phyloP scores from a whole-genome alignment of 2,113 vertebrate genomes.

The Actenoides lindsayi region DNA sequence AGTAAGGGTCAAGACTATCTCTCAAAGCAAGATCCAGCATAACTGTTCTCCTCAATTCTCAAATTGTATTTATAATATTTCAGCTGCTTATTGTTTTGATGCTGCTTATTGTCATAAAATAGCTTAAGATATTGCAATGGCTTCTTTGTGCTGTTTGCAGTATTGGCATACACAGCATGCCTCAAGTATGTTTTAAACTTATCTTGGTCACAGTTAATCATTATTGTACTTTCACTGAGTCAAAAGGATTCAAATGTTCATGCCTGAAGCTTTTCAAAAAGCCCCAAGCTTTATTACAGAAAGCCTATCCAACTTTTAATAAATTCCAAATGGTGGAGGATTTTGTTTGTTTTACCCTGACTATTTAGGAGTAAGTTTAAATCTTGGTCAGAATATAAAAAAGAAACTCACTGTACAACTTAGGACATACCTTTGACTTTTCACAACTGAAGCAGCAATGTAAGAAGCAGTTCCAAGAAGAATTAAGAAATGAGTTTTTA shows the following conservation, averaged over 20 bases:
- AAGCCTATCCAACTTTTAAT: neutral
- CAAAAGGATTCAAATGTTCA: neutral
- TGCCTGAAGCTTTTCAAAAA: neutral
- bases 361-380: neutral
- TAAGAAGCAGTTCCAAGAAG: neutral
- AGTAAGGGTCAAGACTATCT: neutral
- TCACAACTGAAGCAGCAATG: neutral
- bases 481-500: neutral
- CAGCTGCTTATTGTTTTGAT: neutral
- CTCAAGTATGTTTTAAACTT: neutral
- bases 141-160: neutral
- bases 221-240: neutral
- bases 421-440: neutral
- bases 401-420: neutral
- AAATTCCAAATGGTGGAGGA: neutral
- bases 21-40: neutral
- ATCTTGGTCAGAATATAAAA: neutral
- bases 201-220: neutral
- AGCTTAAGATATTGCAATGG: neutral
- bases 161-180: neutral
- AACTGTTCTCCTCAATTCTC: neutral
- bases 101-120: neutral
- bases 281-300: neutral
- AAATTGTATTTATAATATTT: neutral
- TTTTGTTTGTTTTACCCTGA: neutral